A percentile compares a stretch with the other conserved stretches of the same genome.
Evolutionary conservation across 2,888 invertebrate species (phyloP).

Genomic region (Operophtera brumata): DNA sequence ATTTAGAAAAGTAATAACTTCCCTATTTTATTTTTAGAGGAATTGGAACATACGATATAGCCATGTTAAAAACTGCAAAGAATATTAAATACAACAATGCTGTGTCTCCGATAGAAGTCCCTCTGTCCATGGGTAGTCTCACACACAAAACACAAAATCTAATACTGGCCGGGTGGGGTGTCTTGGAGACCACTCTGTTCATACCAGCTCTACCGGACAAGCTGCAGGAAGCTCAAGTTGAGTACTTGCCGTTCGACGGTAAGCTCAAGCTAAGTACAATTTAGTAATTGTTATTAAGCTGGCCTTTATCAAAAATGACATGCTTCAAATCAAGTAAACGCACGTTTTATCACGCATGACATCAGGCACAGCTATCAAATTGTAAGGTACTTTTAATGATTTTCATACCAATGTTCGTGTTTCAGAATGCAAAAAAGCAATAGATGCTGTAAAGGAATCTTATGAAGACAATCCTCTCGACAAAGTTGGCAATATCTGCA

Average conservation of each 20-base stretch:
- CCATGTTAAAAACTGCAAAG: conserved; percentile 62
- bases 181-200: conserved; percentile 56
- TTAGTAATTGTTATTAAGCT: no score
- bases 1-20: no score
- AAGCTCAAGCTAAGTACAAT: conserved; percentile 24
- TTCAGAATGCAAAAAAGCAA: conserved; percentile 67
- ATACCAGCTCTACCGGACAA: conserved; percentile 63
- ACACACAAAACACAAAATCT: conserved; percentile 37
- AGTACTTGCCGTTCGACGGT: conserved; percentile 63
- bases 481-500: conserved; percentile 73
- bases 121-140: conserved; percentile 33
- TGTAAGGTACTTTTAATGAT: no score
- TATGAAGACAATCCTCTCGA: conserved; percentile 65
- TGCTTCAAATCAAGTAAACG: no score
- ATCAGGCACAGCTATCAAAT: no score
- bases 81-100: conserved; percentile 58
- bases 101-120: conserved; percentile 70
- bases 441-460: conserved; percentile 54
- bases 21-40: conserved; percentile 43
- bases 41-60: conserved; percentile 78
- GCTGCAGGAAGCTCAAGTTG: conserved; percentile 70
- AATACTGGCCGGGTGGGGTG: conserved; percentile 78
- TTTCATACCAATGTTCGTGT: neutral
- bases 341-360: no score
- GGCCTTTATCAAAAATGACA: no score